Evolutionary conservation across 2,113 vertebrate genomes (phyloP).

Genomic region (Hoplias malabaricus): DNA sequence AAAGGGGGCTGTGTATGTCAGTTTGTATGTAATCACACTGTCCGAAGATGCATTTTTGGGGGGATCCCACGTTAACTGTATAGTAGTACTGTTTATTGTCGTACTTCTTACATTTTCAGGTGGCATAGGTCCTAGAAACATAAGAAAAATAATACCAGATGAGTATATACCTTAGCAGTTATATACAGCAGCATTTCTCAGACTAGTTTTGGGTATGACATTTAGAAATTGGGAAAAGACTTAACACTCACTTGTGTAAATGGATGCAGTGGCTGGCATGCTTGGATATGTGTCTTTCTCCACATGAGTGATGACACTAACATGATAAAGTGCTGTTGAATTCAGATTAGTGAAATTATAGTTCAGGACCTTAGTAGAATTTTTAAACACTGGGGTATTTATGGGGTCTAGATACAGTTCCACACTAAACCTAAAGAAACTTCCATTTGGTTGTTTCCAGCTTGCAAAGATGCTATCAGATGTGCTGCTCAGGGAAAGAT

Average conservation of each 20-base stretch:
- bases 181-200: background rate
- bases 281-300: background rate
- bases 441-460: background rate
- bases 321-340: background rate
- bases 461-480: background rate
- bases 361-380: fast-evolving
- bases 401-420: background rate
- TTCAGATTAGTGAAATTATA: background rate
- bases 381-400: background rate
- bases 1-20: background rate
- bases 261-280: fast-evolving
- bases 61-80: background rate
- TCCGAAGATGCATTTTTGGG: background rate
- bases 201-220: too few species aligned
- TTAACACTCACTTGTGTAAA: slow-evolving; percentile 33
- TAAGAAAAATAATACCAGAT: background rate
- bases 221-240: background rate
- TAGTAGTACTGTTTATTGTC: background rate
- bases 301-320: slow-evolving; percentile 5
- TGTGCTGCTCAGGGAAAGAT: background rate
- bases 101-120: background rate
- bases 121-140: background rate
- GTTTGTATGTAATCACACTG: background rate
- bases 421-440: background rate
- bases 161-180: background rate